phyloP scores from a whole-genome alignment of 2,797 vertebrate species.

The Pelobates cultripes region DNA sequence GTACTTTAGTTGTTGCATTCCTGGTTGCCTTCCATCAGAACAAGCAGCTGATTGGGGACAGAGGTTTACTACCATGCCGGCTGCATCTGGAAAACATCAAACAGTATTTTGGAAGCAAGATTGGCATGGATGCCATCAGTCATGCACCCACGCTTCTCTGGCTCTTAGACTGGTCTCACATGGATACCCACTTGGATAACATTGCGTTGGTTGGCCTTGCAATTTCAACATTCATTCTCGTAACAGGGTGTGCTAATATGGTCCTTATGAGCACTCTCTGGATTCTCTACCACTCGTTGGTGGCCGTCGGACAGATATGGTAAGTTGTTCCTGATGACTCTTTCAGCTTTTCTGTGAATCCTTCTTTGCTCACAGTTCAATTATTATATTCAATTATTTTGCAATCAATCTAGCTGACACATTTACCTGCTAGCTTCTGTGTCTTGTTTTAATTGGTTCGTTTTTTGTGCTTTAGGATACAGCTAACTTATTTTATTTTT shows the following conservation, averaged over 20 bases:
- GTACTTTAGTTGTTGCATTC: slow-evolving; percentile 82
- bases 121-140: slow-evolving; percentile 74
- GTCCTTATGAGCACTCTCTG: slow-evolving; percentile 86
- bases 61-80: slow-evolving; percentile 83
- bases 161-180: slow-evolving; percentile 87
- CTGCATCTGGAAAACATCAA: slow-evolving; percentile 82
- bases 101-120: slow-evolving; percentile 81
- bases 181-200: slow-evolving; percentile 83
- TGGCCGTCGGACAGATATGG: slow-evolving; percentile 94
- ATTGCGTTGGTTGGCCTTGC: slow-evolving; percentile 81
- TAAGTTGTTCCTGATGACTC: slow-evolving; percentile 66
- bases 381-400: no score
- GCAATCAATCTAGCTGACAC: no score
- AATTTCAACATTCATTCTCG: slow-evolving; percentile 77
- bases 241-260: slow-evolving; percentile 87
- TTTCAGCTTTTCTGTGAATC: slow-evolving; percentile 10
- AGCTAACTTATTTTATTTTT: no score
- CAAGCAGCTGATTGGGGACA: slow-evolving; percentile 89
- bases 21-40: slow-evolving; percentile 88
- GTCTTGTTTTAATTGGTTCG: no score
- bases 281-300: slow-evolving; percentile 90
- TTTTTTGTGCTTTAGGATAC: no score
- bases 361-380: not conserved
- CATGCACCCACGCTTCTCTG: slow-evolving; percentile 86
- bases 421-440: no score